Base-by-base conservation (phyloP, 1,140 invertebrate genomes). In the Zaprionus davidi region DNA sequence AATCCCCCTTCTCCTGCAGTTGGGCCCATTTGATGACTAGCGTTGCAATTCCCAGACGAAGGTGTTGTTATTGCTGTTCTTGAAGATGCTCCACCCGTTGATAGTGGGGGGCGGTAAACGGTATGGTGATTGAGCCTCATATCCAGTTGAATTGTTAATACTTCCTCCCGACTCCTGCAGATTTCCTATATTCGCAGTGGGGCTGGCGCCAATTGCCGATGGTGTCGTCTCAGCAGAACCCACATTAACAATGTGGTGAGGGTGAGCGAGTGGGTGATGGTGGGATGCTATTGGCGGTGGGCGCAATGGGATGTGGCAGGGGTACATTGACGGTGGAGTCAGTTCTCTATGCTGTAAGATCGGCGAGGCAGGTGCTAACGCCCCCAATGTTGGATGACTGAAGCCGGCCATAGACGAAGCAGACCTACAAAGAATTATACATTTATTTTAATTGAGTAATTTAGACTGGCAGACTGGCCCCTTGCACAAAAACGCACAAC, bases 241-340 rank as follows among this genome's bases (percentile, higher is more conserved):
- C 55, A 74, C 64, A 15, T 65, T 15, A 5, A 79, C 62, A 6
- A 78, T 60, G 44, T 82, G 82, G 22, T 31, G 28, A 31, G 28
- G 28, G 28, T 31, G 28, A 7, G 22, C 22, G 22, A 2, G 22
- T 22, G 28, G 28, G 7, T 31, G 28, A 7, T 7, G 28, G 7
- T 76, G 83, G 3, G 80, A 57, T 11, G 80, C 67, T 46, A 86
- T 67, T 6, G 81, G 69, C 3, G 82, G 78, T 2, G 82, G 68
- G 3, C 91, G 75, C 15, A 90, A 17, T 4, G 87, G 78, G 82
- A 93, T 92, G 51, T 93, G 92, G 36, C 92, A 92, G 26, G 91
- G 81, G 41, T 93, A 93, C 51, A 91, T 81, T 15, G 92, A 83
- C 2, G 92, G 82, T n/a, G 92, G 78, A 4, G 79, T 91, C 11